Conservation (phyloP, 2,888 invertebrate genomes). For the Amaurobius ferox region DNA sequence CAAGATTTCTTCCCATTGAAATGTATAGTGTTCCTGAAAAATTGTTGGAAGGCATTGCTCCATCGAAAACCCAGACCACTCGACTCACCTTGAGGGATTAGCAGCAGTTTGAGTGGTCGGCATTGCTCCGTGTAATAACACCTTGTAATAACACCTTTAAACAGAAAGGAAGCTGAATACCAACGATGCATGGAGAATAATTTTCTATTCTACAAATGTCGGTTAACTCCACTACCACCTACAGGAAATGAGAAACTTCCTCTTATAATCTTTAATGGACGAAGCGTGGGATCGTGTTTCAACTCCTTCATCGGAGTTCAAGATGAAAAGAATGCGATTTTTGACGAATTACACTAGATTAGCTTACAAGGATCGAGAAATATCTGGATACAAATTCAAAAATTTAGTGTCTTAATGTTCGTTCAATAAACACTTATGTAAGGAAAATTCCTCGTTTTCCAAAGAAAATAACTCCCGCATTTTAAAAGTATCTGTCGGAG, state of each 20-base stretch:
- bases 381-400: neutral
- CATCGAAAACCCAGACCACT: no score
- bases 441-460: slow-evolving; percentile 9
- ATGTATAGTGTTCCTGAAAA: no score
- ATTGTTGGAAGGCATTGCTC: no score
- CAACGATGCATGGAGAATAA: neutral
- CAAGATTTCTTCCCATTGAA: no score
- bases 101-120: no score
- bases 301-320: neutral
- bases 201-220: neutral
- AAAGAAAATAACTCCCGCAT: neutral
- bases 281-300: neutral
- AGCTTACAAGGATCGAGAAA: neutral
- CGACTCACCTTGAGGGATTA: no score
- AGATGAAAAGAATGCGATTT: neutral
- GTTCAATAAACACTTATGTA: slow-evolving; percentile 13
- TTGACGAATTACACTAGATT: neutral
- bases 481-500: neutral
- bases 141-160: no score
- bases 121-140: no score
- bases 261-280: slow-evolving; percentile 15
- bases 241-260: neutral
- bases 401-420: slow-evolving; percentile 22
- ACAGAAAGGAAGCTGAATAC: neutral
- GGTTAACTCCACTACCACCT: neutral